These are phyloP conservation scores for Chaenocephalus aceratus DNA, from an alignment of 2,113 vertebrate genomes.

Conservation along the genomic window DNA sequence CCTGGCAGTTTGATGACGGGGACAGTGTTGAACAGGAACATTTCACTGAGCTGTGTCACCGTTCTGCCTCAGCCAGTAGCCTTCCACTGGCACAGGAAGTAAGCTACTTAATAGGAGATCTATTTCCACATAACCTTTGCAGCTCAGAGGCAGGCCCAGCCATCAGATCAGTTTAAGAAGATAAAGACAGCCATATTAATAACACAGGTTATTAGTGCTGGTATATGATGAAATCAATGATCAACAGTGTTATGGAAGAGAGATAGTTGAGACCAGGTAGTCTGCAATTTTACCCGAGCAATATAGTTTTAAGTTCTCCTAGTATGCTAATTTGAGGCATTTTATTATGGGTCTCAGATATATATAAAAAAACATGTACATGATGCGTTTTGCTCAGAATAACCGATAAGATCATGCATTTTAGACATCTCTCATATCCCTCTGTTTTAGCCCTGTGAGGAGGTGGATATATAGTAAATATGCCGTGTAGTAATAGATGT, in stretches of 20 bases:
- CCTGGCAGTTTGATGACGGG: slow-evolving; percentile 9
- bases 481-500: no score
- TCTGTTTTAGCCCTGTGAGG: no score
- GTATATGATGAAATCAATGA: neutral
- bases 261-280: neutral
- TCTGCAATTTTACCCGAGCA: neutral
- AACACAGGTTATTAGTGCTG: neutral
- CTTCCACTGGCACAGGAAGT: neutral
- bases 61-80: neutral
- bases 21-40: slow-evolving; percentile 11
- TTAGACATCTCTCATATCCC: no score
- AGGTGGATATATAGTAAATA: no score
- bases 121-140: neutral
- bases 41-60: slow-evolving; percentile 24
- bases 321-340: no score
- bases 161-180: slow-evolving; percentile 13
- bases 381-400: no score
- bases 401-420: no score
- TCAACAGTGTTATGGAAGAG: neutral
- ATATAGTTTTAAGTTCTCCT: neutral
- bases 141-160: neutral
- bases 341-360: no score
- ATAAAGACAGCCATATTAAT: neutral
- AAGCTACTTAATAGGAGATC: neutral
- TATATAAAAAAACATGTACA: no score